Percentiles rank a stretch among this genome's conserved stretches.
Conservation (phyloP, 2,888 invertebrate genomes). For the Drosophila incognita region DNA sequence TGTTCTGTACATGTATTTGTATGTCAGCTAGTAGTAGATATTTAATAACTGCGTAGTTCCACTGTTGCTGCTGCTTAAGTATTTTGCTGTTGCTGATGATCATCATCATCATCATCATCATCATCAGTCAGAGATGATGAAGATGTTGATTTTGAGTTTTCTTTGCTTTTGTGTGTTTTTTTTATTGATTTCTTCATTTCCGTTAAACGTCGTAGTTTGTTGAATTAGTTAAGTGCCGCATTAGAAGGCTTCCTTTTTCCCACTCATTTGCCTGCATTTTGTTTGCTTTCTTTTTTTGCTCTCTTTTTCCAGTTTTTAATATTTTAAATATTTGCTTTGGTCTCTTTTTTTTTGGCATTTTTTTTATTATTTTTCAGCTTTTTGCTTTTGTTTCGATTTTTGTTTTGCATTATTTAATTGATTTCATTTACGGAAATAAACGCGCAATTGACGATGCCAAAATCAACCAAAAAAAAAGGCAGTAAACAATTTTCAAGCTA, state of each 20-base stretch:
- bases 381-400: conserved; percentile 25
- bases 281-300: conserved; percentile 19
- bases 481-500: neutral
- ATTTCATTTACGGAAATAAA: conserved; percentile 76
- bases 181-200: conserved; percentile 62
- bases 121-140: conserved; percentile 22
- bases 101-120: conserved; percentile 31
- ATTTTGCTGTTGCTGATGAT: conserved; percentile 27
- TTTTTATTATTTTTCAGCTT: conserved; percentile 24
- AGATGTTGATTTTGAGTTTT: conserved; percentile 62
- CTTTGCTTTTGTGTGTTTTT: conserved; percentile 44
- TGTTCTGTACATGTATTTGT: conserved; percentile 12
- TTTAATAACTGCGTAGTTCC: conserved; percentile 69
- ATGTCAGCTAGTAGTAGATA: conserved; percentile 10
- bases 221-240: conserved; percentile 77
- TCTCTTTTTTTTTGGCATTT: conserved; percentile 25
- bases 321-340: conserved; percentile 60
- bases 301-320: conserved; percentile 23
- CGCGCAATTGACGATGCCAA: conserved; percentile 57
- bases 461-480: conserved; percentile 45
- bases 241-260: conserved; percentile 50
- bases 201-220: conserved; percentile 70
- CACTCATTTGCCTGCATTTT: conserved; percentile 33
- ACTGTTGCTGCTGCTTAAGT: conserved; percentile 35
- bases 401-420: conserved; percentile 69